Evolutionary conservation across 2,888 invertebrate genomes (phyloP).

Genomic region (Rotaria magnacalcarata): DNA sequence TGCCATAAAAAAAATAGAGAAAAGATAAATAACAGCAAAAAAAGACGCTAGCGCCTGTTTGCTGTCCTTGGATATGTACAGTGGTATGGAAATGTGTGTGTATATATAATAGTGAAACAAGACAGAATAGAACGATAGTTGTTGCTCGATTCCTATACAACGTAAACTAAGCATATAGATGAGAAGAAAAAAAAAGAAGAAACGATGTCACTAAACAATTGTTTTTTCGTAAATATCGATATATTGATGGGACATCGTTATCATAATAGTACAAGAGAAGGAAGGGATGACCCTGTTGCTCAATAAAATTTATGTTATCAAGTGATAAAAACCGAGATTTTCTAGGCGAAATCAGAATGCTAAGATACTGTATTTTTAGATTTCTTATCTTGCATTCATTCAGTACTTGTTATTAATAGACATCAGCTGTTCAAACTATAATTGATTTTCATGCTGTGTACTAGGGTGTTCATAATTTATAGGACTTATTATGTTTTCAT

Average conservation of each 20-base stretch:
- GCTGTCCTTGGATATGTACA: neutral
- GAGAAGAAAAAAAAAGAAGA: neutral
- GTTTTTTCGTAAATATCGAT: neutral
- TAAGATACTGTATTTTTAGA: neutral
- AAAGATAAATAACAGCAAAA: constrained; percentile 4
- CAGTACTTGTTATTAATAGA: neutral
- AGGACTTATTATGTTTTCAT: neutral
- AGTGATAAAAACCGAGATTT: neutral
- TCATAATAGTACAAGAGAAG: neutral
- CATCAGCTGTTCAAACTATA: neutral
- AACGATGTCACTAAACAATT: constrained; percentile 1
- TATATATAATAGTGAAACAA: neutral
- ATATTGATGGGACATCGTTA: neutral
- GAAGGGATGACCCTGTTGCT: neutral
- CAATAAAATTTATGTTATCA: neutral
- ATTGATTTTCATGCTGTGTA: neutral
- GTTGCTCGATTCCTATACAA: neutral
- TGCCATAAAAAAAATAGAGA: neutral
- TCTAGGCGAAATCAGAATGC: neutral
- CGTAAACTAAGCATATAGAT: neutral
- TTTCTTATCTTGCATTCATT: neutral
- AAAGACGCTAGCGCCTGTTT: neutral
- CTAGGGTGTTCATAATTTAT: neutral
- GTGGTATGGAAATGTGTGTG: neutral
- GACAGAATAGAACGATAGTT: constrained; percentile 8